These are phyloP conservation scores for Bradypodion pumilum DNA, from an alignment of 2,797 vertebrate genomes.

Conservation along the genomic window DNA sequence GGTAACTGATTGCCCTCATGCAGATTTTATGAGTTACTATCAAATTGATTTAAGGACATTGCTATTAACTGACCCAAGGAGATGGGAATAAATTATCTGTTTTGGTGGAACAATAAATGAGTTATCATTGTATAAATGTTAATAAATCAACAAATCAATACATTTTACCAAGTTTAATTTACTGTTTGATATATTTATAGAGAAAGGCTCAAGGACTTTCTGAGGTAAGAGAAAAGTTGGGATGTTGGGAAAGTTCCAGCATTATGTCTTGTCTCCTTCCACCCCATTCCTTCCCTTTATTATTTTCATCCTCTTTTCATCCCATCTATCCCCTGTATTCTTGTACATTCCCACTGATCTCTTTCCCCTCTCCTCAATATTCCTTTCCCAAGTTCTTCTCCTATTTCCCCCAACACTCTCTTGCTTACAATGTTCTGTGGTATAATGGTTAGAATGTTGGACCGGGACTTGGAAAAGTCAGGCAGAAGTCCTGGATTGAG, in stretches of 20 bases:
- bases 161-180: not conserved
- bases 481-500: too few relatives aligned
- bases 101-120: not conserved
- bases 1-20: not conserved
- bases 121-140: not conserved
- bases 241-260: not conserved
- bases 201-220: not conserved
- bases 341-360: not conserved
- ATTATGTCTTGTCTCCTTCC: not conserved
- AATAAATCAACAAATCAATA: not conserved
- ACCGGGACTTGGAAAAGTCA: too few relatives aligned
- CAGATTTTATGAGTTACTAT: not conserved
- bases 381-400: too few relatives aligned
- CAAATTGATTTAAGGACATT: constrained; percentile 2
- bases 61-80: not conserved
- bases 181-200: not conserved
- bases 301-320: not conserved
- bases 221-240: not conserved
- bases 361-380: not conserved
- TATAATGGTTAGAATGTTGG: too few relatives aligned
- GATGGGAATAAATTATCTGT: not conserved
- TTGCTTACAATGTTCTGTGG: too few relatives aligned
- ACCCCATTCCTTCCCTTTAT: not conserved
- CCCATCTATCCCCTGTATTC: not conserved
- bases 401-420: too few relatives aligned